These are phyloP conservation scores for Fistularia commersonii DNA, from an alignment of 2,797 vertebrate genomes.

Conservation along the genomic window DNA sequence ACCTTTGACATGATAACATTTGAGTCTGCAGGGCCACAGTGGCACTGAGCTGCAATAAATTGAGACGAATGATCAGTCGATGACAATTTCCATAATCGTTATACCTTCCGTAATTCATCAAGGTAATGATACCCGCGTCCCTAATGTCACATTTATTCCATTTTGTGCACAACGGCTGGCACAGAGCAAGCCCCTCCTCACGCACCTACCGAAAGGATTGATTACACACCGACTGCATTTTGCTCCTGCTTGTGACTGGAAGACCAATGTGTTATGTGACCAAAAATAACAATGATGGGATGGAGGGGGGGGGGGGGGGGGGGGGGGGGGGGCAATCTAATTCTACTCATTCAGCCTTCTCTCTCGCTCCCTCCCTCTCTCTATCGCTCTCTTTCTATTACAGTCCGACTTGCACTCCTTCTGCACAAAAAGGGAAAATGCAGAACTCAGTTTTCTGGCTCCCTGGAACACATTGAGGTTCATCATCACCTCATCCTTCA, in stretches of 20 bases:
- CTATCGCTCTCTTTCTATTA: slow-evolving; percentile 57
- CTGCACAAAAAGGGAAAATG: too few relatives aligned
- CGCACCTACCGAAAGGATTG: slow-evolving; percentile 76
- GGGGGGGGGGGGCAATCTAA: slow-evolving; percentile 70
- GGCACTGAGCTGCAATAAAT: slow-evolving; percentile 83
- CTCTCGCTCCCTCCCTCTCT: slow-evolving; percentile 34
- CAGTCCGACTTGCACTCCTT: slow-evolving; percentile 39
- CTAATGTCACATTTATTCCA: slow-evolving; percentile 86
- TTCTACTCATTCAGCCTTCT: slow-evolving; percentile 68
- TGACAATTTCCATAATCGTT: slow-evolving; percentile 91
- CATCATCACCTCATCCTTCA: slow-evolving; percentile 24
- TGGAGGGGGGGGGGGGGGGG: slow-evolving; percentile 51
- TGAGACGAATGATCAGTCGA: slow-evolving; percentile 86
- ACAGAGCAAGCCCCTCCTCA: slow-evolving; percentile 50
- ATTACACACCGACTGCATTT: slow-evolving; percentile 76
- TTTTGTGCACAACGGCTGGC: slow-evolving; percentile 73
- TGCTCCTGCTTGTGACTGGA: slow-evolving; percentile 65
- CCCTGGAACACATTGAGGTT: neutral
- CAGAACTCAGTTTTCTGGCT: slow-evolving; percentile 30
- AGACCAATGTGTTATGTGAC: slow-evolving; percentile 77
- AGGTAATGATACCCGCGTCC: slow-evolving; percentile 84
- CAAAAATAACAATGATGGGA: slow-evolving; percentile 73
- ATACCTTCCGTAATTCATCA: slow-evolving; percentile 86
- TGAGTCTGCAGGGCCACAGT: slow-evolving; percentile 64
- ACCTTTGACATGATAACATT: slow-evolving; percentile 75